phyloP scores from a whole-genome alignment of 1,140 invertebrate species.

The Calephelis nemesis region DNA sequence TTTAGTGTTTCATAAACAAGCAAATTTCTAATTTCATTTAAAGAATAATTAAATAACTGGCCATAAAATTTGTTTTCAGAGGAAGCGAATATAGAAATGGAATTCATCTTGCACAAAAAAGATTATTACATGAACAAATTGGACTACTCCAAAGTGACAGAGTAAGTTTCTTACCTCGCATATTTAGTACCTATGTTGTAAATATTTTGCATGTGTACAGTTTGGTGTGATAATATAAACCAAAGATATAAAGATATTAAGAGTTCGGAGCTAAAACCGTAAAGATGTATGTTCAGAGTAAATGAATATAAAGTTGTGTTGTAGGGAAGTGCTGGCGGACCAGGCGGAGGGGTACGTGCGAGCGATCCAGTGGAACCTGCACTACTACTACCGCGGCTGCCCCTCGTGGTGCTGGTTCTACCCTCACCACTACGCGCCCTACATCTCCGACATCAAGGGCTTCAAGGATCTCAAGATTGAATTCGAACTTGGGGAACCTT shows the following conservation, averaged over 20 bases:
- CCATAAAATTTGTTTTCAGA: constrained; percentile 49
- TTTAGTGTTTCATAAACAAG: too few species aligned
- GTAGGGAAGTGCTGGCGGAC: constrained; percentile 86
- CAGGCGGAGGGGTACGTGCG: constrained; percentile 93
- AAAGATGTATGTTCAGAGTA: too few species aligned
- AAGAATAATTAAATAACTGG: neutral
- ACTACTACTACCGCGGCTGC: constrained; percentile 98
- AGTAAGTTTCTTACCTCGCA: constrained; percentile 72
- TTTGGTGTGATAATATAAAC: too few species aligned
- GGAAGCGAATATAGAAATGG: constrained; percentile 82
- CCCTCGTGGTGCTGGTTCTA: constrained; percentile 99
- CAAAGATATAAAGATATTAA: too few species aligned
- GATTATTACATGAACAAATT: constrained; percentile 96
- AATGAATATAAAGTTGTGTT: neutral
- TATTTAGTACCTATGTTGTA: too few species aligned
- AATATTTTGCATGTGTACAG: too few species aligned
- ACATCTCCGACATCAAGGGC: constrained; percentile 94
- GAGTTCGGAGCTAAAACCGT: too few species aligned
- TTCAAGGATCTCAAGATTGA: constrained; percentile 87
- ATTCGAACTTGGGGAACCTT: constrained; percentile 93
- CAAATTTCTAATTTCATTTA: too few species aligned
- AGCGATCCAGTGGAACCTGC: constrained; percentile 97
- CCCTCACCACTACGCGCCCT: constrained; percentile 97
- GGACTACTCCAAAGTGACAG: constrained; percentile 86
- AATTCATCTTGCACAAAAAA: constrained; percentile 92